Evolutionary conservation across 2,797 vertebrate species (phyloP).

Genomic region (Neosilurus mollespiculum): DNA sequence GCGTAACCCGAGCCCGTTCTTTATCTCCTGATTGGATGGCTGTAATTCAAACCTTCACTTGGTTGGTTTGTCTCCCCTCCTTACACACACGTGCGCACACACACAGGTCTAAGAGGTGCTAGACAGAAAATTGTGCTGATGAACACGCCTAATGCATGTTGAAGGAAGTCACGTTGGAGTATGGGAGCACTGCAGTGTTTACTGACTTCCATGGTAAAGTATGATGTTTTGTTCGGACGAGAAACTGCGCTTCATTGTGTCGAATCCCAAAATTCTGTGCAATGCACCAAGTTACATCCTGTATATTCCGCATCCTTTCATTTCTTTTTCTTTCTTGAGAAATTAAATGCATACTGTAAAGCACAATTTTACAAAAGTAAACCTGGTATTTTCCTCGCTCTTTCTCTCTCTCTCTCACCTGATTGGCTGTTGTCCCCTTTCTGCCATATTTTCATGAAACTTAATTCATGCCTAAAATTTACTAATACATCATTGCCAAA

Average conservation of each 20-base stretch:
- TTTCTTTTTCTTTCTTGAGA: too few species aligned
- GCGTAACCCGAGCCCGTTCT: constrained; percentile 43
- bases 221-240: background rate
- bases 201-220: background rate
- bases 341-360: too few species aligned
- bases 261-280: background rate
- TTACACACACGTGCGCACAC: background rate
- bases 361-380: too few species aligned
- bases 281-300: background rate
- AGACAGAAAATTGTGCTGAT: background rate
- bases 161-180: background rate
- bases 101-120: background rate
- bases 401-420: background rate
- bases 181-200: background rate
- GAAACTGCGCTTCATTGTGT: background rate
- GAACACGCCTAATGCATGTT: background rate
- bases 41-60: constrained; percentile 52
- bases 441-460: too few species aligned
- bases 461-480: too few species aligned
- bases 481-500: too few species aligned
- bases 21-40: constrained; percentile 38
- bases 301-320: too few species aligned
- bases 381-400: background rate
- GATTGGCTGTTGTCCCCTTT: background rate
- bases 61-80: background rate